These are phyloP conservation scores for Morone saxatilis DNA, from an alignment of 2,113 vertebrate species.

Conservation along the genomic window DNA sequence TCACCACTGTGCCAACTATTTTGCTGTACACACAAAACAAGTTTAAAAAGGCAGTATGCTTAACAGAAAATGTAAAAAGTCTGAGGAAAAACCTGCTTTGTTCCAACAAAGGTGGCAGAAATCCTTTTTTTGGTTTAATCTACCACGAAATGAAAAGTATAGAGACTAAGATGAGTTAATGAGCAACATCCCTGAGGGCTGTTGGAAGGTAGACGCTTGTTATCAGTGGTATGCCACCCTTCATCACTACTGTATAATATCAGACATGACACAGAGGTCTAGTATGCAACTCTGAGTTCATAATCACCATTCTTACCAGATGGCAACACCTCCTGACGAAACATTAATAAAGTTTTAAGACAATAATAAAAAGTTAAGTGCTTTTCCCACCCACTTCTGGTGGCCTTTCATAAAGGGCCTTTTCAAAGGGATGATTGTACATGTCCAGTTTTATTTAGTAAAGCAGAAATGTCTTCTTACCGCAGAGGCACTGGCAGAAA, in stretches of 20 bases:
- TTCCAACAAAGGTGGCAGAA: too few relatives aligned
- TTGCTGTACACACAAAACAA: too few relatives aligned
- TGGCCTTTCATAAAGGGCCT: neutral
- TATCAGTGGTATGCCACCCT: neutral
- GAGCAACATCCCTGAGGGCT: neutral
- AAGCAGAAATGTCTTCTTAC: slow-evolving; percentile 83
- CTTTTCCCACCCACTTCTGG: neutral
- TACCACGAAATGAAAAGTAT: too few relatives aligned
- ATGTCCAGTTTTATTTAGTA: neutral
- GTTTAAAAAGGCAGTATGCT: too few relatives aligned
- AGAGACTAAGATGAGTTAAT: neutral
- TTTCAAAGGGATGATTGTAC: too few relatives aligned
- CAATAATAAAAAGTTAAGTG: neutral
- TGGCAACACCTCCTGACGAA: neutral
- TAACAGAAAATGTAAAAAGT: too few relatives aligned
- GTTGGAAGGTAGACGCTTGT: neutral
- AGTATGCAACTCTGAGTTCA: neutral
- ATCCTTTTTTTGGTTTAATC: too few relatives aligned
- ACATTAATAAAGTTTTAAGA: neutral
- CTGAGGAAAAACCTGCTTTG: too few relatives aligned
- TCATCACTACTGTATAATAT: neutral
- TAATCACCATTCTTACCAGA: neutral
- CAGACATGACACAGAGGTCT: slow-evolving; percentile 1
- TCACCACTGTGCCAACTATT: too few relatives aligned
- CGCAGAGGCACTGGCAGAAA: slow-evolving; percentile 96